A percentile compares a stretch with the other conserved stretches of the same genome.
phyloP scores from a whole-genome alignment of 1,140 invertebrate species.

The Drosophila hydei region DNA sequence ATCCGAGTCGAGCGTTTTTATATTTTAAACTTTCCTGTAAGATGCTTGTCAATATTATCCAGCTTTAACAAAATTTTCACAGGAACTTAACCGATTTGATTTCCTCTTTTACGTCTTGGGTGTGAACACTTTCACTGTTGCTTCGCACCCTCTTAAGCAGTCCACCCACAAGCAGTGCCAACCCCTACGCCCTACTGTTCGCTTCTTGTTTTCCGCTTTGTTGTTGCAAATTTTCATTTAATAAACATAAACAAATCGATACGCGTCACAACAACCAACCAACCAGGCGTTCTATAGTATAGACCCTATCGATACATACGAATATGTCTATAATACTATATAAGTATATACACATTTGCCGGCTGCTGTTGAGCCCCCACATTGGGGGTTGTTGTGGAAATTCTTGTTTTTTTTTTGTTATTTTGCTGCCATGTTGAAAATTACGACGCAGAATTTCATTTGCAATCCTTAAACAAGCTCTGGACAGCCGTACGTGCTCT shows the following conservation, averaged over 20 bases:
- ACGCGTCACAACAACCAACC: slow-evolving; percentile 75
- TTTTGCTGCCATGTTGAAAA: slow-evolving; percentile 59
- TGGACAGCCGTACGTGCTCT: background rate
- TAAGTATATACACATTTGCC: slow-evolving; percentile 40
- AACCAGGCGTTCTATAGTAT: slow-evolving; percentile 19
- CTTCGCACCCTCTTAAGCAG: slow-evolving; percentile 13
- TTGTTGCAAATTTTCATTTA: slow-evolving; percentile 66
- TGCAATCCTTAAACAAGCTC: slow-evolving; percentile 51
- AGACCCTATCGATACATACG: slow-evolving; percentile 1
- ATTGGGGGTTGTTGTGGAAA: slow-evolving; percentile 31
- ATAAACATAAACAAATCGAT: slow-evolving; percentile 83
- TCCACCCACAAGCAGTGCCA: slow-evolving; percentile 9
- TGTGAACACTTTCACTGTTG: slow-evolving; percentile 40
- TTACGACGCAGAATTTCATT: slow-evolving; percentile 69
- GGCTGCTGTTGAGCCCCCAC: slow-evolving; percentile 17
- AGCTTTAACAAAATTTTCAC: background rate
- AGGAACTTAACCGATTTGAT: background rate
- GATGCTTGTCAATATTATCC: background rate
- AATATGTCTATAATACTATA: slow-evolving; percentile 3
- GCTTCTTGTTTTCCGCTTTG: background rate
- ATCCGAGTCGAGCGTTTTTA: too few relatives aligned
- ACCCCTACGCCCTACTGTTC: too few relatives aligned
- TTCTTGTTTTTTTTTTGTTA: background rate
- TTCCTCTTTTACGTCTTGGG: background rate
- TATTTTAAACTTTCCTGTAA: too few relatives aligned